Evolutionary conservation across 2,888 invertebrate genomes (phyloP).

Genomic region (Helleia helle): DNA sequence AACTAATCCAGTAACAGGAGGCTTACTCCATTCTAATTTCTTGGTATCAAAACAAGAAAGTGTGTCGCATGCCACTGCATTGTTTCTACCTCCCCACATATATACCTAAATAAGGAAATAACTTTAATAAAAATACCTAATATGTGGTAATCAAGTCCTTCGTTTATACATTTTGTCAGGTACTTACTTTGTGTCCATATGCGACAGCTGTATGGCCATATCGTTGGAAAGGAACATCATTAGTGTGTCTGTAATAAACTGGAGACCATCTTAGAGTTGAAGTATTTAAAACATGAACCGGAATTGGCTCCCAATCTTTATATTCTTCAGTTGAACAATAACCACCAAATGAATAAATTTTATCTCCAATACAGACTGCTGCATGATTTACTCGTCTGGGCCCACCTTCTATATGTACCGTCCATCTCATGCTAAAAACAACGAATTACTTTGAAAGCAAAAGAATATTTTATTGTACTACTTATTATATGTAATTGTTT

Average conservation of each 20-base stretch:
- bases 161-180: not conserved
- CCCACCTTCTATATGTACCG: slow-evolving; percentile 89
- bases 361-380: slow-evolving; percentile 85
- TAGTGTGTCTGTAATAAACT: slow-evolving; percentile 63
- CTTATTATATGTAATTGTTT: too few species aligned
- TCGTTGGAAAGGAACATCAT: slow-evolving; percentile 83
- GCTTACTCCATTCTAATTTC: slow-evolving; percentile 79
- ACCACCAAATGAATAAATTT: slow-evolving; percentile 93
- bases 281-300: slow-evolving; percentile 89
- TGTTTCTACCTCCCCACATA: slow-evolving; percentile 95
- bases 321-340: slow-evolving; percentile 91
- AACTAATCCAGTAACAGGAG: slow-evolving; percentile 77
- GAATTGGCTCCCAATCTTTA: slow-evolving; percentile 83
- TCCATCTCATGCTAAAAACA: slow-evolving; percentile 82
- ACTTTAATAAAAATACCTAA: not conserved
- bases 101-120: slow-evolving; percentile 68
- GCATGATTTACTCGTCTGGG: slow-evolving; percentile 94
- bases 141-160: not conserved
- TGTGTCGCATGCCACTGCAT: slow-evolving; percentile 83
- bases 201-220: slow-evolving; percentile 95
- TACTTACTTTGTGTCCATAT: slow-evolving; percentile 77
- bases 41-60: slow-evolving; percentile 88
- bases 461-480: too few species aligned
- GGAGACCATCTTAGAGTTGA: slow-evolving; percentile 76
- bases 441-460: too few species aligned